phyloP scores from a whole-genome alignment of 2,113 vertebrate genomes.

The Marmota monax region DNA sequence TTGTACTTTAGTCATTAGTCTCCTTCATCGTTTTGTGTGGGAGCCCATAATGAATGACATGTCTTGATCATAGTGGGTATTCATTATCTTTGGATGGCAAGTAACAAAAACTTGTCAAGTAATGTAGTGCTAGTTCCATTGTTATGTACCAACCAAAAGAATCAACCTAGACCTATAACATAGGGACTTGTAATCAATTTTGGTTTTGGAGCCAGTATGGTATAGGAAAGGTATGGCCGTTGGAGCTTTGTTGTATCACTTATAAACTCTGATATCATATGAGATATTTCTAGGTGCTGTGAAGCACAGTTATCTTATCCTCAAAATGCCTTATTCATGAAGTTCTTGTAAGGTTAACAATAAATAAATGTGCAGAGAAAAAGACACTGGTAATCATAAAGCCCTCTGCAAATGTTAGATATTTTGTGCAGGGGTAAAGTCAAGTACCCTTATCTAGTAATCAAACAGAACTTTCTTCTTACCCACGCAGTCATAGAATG shows the following conservation, averaged over 20 bases:
- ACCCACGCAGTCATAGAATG: accelerated
- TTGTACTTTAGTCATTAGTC: neutral
- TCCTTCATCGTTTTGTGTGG: neutral
- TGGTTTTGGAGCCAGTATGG: neutral
- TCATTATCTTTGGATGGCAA: neutral
- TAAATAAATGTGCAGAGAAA: neutral
- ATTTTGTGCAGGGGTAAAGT: neutral
- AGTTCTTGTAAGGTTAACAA: neutral
- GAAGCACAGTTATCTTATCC: neutral
- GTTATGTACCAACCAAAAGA: neutral
- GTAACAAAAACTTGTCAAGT: neutral
- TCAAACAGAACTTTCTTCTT: neutral
- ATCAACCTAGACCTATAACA: neutral
- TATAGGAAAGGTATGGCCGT: neutral
- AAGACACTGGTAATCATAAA: neutral
- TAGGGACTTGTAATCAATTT: neutral
- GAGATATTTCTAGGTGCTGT: neutral
- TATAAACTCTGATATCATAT: neutral
- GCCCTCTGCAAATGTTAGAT: neutral
- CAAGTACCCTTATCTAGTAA: neutral
- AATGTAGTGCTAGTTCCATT: neutral
- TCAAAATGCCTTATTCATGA: neutral
- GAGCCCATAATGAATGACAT: neutral
- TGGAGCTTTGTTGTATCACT: neutral
- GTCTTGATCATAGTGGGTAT: neutral